A percentile compares a stretch with the other conserved stretches of the same genome.
phyloP scores from a whole-genome alignment of 1,140 invertebrate species.

The Anadara kagoshimensis region DNA sequence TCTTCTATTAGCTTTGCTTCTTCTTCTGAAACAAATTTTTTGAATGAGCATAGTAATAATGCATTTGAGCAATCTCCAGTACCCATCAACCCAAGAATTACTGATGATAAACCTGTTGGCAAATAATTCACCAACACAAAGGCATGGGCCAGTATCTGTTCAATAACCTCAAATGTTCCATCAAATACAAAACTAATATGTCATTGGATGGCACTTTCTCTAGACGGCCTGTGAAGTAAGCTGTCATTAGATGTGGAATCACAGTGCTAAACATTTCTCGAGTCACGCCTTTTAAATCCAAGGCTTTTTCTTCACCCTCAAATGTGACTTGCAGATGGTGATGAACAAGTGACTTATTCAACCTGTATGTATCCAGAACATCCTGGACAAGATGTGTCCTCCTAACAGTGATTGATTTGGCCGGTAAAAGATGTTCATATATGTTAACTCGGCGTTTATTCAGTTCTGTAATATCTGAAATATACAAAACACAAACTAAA shows the following conservation, averaged over 20 bases:
- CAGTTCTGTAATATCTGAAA: no score
- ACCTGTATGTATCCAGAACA: background rate
- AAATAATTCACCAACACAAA: background rate
- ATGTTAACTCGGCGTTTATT: no score
- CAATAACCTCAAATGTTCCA: background rate
- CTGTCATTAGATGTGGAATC: background rate
- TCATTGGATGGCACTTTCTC: background rate
- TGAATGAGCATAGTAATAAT: background rate
- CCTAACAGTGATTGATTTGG: no score
- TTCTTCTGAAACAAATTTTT: background rate
- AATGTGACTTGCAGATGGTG: no score
- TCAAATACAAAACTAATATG: background rate
- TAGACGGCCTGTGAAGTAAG: no score
- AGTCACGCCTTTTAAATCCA: constrained; percentile 3
- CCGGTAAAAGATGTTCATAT: no score
- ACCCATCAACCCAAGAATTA: background rate
- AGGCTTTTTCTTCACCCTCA: background rate
- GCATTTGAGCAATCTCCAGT: background rate
- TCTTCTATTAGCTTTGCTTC: background rate
- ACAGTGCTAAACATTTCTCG: background rate
- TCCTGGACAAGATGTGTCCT: no score
- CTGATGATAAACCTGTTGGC: background rate
- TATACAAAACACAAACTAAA: no score
- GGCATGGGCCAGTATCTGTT: background rate
- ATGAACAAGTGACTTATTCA: no score